phyloP scores from a whole-genome alignment of 2,113 vertebrate genomes.

The Eulacestoma nigropectus region DNA sequence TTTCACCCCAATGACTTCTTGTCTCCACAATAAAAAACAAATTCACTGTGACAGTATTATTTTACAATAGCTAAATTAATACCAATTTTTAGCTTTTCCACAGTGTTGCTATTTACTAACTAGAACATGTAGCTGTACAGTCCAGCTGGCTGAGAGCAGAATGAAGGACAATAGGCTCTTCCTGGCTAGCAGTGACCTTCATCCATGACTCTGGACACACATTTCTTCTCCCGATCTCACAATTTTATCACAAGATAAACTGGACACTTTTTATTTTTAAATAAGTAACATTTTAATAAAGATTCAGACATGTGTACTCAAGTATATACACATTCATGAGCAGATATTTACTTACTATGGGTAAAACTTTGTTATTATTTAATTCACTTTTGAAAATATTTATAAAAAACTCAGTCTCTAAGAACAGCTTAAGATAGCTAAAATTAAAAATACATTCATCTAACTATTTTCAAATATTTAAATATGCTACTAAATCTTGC shows the following conservation, averaged over 20 bases:
- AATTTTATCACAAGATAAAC: background rate
- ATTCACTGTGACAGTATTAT: background rate
- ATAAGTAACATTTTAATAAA: background rate
- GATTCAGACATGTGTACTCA: background rate
- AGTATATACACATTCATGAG: background rate
- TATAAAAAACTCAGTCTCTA: background rate
- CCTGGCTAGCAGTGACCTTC: background rate
- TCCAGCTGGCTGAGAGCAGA: background rate
- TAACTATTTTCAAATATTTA: background rate
- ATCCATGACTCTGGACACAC: background rate
- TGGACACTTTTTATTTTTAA: background rate
- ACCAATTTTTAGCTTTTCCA: background rate
- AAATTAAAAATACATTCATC: background rate
- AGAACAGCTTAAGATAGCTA: background rate
- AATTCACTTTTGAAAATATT: background rate
- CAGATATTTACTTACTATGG: background rate
- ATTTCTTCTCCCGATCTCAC: background rate
- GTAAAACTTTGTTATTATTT: background rate
- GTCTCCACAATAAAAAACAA: constrained; percentile 15
- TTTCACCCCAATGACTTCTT: background rate
- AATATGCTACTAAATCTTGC: background rate
- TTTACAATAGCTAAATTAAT: background rate
- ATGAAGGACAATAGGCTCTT: background rate
- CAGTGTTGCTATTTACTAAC: background rate
- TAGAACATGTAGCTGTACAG: background rate